These are phyloP conservation scores for Physeter macrocephalus DNA, from an alignment of 2,113 vertebrate genomes.

Conservation along the genomic window DNA sequence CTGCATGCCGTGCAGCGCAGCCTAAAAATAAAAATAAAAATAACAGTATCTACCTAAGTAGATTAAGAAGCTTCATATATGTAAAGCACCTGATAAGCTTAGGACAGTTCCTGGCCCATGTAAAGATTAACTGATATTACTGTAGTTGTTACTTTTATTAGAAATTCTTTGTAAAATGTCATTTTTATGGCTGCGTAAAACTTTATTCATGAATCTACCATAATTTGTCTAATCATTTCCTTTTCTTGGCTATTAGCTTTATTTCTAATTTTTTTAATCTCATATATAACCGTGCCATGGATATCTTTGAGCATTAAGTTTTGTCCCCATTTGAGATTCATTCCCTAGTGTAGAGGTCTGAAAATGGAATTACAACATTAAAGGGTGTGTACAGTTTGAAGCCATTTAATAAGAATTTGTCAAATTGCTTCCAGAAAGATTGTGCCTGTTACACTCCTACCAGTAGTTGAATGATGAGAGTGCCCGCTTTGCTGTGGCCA, in stretches of 20 bases:
- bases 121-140: not conserved
- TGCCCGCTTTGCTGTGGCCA: not conserved
- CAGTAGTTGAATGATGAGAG: not conserved
- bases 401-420: not conserved
- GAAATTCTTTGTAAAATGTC: not conserved
- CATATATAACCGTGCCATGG: not conserved
- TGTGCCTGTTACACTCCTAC: not conserved
- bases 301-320: not conserved
- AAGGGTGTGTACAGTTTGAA: not conserved
- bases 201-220: not conserved
- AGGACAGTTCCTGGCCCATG: not conserved
- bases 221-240: not conserved
- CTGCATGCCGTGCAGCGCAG: accelerated
- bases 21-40: not conserved
- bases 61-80: not conserved
- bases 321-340: not conserved
- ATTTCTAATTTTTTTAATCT: not conserved
- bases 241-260: not conserved
- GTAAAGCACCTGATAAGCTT: not conserved
- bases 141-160: not conserved
- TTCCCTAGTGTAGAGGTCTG: not conserved
- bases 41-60: not conserved
- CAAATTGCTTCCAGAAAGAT: not conserved
- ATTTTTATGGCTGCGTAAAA: not conserved
- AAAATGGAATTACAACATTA: not conserved